Evolutionary conservation across 2,113 vertebrate species (phyloP).

Genomic region (Stictonetta naevosa): DNA sequence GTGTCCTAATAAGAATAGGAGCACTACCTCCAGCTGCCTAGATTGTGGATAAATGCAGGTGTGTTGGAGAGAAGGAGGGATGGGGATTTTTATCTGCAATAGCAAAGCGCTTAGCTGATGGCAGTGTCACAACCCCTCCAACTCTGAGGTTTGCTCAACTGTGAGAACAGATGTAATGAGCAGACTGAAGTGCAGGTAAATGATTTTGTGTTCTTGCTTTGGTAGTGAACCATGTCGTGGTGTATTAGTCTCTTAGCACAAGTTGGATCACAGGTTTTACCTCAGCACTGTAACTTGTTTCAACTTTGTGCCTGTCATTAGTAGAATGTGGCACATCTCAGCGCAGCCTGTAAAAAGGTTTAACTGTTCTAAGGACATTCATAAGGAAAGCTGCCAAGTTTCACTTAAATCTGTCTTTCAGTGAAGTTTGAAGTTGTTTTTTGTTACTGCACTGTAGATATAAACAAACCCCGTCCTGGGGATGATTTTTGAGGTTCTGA

Average conservation of each 20-base stretch:
- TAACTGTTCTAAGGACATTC: neutral
- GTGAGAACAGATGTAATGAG: neutral
- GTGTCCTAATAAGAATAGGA: neutral
- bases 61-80: neutral
- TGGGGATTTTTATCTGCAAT: neutral
- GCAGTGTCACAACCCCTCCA: neutral
- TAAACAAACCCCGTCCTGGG: neutral
- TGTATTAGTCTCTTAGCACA: fast-evolving
- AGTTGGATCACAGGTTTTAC: fast-evolving
- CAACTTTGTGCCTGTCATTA: neutral
- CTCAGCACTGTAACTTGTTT: neutral
- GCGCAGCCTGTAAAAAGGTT: neutral
- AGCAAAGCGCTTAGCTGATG: neutral
- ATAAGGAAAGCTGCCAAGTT: neutral
- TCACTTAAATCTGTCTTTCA: neutral
- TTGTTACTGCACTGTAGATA: neutral
- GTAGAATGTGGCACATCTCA: neutral
- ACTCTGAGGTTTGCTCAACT: neutral
- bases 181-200: neutral
- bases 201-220: neutral
- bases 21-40: neutral
- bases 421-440: neutral
- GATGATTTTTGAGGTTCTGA: neutral
- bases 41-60: neutral
- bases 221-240: neutral